These are phyloP conservation scores for Stigmatopora argus DNA, from an alignment of 2,113 vertebrate genomes.

Conservation along the genomic window DNA sequence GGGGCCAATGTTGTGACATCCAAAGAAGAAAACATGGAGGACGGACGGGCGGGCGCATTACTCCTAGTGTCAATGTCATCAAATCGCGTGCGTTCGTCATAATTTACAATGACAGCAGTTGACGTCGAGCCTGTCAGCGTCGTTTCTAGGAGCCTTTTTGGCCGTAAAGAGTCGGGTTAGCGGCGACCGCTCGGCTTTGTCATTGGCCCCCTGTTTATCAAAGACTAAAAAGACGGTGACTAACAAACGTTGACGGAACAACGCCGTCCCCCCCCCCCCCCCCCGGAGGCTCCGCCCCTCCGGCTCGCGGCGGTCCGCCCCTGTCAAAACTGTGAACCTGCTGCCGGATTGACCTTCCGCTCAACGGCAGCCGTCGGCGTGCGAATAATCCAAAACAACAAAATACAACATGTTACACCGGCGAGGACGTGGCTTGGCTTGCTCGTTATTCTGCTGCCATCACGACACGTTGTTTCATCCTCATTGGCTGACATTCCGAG, in stretches of 20 bases:
- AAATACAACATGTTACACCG: background rate
- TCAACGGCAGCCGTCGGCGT: conserved; percentile 46
- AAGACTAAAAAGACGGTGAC: conserved; percentile 58
- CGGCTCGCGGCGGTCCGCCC: conserved; percentile 57
- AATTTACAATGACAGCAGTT: conserved; percentile 57
- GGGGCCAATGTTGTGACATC: background rate
- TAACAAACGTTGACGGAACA: conserved; percentile 61
- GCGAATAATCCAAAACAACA: background rate
- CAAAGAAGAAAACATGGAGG: background rate
- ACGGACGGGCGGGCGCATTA: background rate
- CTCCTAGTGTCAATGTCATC: conserved; percentile 35
- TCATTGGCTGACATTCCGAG: too few relatives aligned
- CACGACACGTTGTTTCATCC: background rate
- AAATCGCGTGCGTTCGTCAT: conserved; percentile 28
- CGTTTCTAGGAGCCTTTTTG: conserved; percentile 25
- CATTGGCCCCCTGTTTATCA: conserved; percentile 60
- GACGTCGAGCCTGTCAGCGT: conserved; percentile 55
- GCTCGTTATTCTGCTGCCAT: background rate
- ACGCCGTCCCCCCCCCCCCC: conserved; percentile 47
- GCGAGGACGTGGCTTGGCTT: background rate
- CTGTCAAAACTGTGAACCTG: conserved; percentile 70
- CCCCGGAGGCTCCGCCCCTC: background rate
- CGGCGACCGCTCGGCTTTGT: conserved; percentile 37
- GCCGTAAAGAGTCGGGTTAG: conserved; percentile 53
- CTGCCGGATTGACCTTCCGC: conserved; percentile 67